Evolutionary conservation across 2,113 vertebrate genomes (phyloP), one percentile per base, ranked within the genome.

Genomic region (Mesoclemmys tuberculata): DNA sequence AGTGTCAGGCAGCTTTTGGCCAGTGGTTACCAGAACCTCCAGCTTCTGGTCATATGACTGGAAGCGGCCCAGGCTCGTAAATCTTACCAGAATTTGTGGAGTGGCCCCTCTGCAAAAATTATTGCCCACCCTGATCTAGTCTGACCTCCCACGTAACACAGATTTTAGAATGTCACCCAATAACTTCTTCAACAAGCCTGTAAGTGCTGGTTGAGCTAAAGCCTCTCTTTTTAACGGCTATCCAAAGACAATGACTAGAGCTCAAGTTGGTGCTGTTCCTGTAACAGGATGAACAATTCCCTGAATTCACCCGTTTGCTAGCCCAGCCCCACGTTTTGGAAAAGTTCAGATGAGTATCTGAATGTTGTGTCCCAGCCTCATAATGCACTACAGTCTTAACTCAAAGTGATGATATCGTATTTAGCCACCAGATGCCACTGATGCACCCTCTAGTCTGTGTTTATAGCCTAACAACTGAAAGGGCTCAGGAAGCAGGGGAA

Each of bases 371-470:
- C 41, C 48, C 38, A 26, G 29, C 77, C 24, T 16, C 4, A 79
- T 79, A 35, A 49, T 6, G 44, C 41, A 79, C 26, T 44, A 19
- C n/a, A 79, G 7, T 49, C 29, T 19, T 16, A 52, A 51, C 21
- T 19, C 27, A 52, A 19, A 80, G 48, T 29, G 46, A 49, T 19
- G 31, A 49, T 49, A 38, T 51, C 24, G 24, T 12, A 5, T 64
- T 88, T 79, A 55, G 93, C 89, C 85, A 81, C 58, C 55, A 89
- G 85, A 55, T 87, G 91, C 78, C 81, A 85, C 68, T 85, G 14
- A 89, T 87, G 54, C 7, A 83, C 24, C 46, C 54, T 71, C 55
- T 87, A 79, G 90, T 29, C 46, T 83, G 27, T 31, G 56, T 22
- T 80, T 27, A 22, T 16, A 68, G 35, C 19, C 12, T 11, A 46